phyloP scores from a whole-genome alignment of 2,797 vertebrate species.

The Enoplosus armatus region DNA sequence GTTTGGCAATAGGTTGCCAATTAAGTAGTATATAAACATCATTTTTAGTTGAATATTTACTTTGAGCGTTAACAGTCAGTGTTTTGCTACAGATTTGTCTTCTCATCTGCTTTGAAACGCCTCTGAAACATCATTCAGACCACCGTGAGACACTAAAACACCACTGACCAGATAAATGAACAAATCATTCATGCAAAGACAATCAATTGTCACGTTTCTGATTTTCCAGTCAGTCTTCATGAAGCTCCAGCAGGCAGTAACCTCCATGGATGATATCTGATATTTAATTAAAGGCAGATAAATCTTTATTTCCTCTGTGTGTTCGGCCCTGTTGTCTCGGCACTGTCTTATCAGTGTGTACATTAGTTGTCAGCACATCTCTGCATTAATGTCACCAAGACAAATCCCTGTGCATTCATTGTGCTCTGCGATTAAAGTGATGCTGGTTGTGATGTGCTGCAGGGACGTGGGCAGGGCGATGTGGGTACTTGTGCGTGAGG shows the following conservation, averaged over 20 bases:
- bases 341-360: constrained; percentile 38
- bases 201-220: not conserved
- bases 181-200: not conserved
- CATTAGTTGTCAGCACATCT: constrained; percentile 48
- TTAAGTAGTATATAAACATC: not conserved
- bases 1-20: not conserved
- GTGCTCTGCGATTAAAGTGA: constrained; percentile 60
- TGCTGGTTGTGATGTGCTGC: constrained; percentile 68
- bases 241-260: not conserved
- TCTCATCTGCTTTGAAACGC: not conserved
- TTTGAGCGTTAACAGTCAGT: not conserved
- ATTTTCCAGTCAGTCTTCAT: not conserved
- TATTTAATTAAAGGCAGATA: constrained; percentile 55
- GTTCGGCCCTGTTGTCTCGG: constrained; percentile 30
- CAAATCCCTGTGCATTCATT: constrained; percentile 61
- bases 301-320: constrained; percentile 51
- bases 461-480: constrained; percentile 73
- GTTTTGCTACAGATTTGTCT: not conserved
- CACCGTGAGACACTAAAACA: not conserved
- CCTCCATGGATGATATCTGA: constrained; percentile 36
- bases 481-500: constrained; percentile 79
- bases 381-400: constrained; percentile 60
- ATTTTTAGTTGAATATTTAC: not conserved
- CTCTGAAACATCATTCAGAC: not conserved
- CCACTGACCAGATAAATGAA: not conserved